Percentiles rank a stretch among this genome's conserved stretches.
phyloP scores from a whole-genome alignment of 2,888 invertebrate genomes.

The Zaprionus lineosus region DNA sequence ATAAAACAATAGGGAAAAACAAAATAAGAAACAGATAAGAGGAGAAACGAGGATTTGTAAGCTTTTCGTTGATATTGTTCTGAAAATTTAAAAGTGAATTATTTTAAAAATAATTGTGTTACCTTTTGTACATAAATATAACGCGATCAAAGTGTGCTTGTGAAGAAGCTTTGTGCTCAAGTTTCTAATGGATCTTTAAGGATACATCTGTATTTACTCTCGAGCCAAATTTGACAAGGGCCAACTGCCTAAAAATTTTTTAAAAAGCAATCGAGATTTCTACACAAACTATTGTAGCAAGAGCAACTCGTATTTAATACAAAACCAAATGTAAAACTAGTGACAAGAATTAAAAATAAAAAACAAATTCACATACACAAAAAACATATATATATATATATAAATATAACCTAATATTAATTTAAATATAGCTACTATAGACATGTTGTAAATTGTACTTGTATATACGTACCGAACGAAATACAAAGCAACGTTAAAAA shows the following conservation, averaged over 20 bases:
- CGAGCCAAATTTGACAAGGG: slow-evolving; percentile 54
- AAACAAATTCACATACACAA: slow-evolving; percentile 23
- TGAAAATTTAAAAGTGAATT: slow-evolving; percentile 15
- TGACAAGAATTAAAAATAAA: slow-evolving; percentile 40
- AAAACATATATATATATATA: slow-evolving; percentile 18
- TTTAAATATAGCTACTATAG: slow-evolving; percentile 36
- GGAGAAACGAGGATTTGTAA: slow-evolving; percentile 14
- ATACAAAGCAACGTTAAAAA: slow-evolving; percentile 66
- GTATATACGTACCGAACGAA: slow-evolving; percentile 62
- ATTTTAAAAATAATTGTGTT: slow-evolving; percentile 19
- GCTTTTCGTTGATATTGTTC: slow-evolving; percentile 27
- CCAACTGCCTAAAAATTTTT: slow-evolving; percentile 30
- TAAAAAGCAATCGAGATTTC: slow-evolving; percentile 63
- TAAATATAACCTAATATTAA: not conserved
- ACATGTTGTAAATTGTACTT: slow-evolving; percentile 73
- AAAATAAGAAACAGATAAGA: not conserved
- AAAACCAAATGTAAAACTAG: slow-evolving; percentile 28
- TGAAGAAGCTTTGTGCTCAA: slow-evolving; percentile 52
- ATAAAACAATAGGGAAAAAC: slow-evolving; percentile 1
- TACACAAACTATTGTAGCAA: slow-evolving; percentile 54
- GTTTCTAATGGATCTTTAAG: slow-evolving; percentile 23
- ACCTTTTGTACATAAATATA: slow-evolving; percentile 55
- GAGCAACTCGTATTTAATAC: slow-evolving; percentile 72
- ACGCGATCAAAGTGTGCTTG: slow-evolving; percentile 50
- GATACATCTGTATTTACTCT: slow-evolving; percentile 13